phyloP scores from a whole-genome alignment of 2,113 vertebrate species.

The Romanogobio albipinnatus region DNA sequence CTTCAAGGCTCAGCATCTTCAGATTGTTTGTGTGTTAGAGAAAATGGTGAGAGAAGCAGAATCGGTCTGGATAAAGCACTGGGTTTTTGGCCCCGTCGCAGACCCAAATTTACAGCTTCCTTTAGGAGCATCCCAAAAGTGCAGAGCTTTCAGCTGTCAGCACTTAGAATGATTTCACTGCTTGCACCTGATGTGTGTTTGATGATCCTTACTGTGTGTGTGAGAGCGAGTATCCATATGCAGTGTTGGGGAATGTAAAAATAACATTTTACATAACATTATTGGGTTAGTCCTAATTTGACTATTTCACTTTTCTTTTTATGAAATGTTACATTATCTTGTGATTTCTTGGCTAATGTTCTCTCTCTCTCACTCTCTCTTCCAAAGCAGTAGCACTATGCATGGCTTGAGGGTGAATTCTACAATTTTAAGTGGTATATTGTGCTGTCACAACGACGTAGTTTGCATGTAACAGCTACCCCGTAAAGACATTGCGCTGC shows the following conservation, averaged over 20 bases:
- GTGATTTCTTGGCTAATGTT: neutral
- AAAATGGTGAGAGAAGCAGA: conserved; percentile 38
- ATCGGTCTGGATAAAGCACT: conserved; percentile 22
- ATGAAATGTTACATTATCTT: neutral
- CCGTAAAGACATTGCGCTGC: too few species aligned
- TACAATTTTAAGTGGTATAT: neutral
- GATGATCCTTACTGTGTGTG: neutral
- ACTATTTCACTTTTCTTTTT: neutral
- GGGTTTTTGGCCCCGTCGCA: conserved; percentile 17
- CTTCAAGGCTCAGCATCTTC: conserved; percentile 14
- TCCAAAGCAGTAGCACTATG: neutral
- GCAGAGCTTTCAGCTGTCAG: conserved; percentile 45
- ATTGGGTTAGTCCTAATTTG: neutral
- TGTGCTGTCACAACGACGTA: neutral
- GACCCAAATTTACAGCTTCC: conserved; percentile 48
- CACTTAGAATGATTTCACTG: conserved; percentile 5
- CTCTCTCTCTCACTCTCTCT: neutral
- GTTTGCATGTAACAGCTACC: neutral
- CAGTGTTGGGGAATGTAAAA: neutral
- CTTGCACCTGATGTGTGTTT: neutral
- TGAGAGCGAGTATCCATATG: conserved; percentile 22
- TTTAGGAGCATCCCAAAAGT: conserved; percentile 22
- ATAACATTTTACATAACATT: neutral
- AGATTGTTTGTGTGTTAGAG: conserved; percentile 10
- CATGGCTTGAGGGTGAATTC: conserved; percentile 1